Conservation (phyloP, 2,888 invertebrate genomes). For the Crocallis elinguaria region DNA sequence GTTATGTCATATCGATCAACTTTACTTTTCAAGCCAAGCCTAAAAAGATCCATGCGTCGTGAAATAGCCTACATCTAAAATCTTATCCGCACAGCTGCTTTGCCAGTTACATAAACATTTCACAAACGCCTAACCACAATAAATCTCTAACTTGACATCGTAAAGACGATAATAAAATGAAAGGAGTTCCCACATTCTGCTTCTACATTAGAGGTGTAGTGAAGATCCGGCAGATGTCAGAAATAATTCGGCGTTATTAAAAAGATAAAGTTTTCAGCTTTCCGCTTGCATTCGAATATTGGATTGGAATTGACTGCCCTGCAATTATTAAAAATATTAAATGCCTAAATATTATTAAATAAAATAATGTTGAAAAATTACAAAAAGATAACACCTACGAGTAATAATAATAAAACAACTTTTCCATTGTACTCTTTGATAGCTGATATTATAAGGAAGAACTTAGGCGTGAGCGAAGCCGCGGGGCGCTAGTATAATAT, state of each 20-base stretch:
- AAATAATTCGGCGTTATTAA: not conserved
- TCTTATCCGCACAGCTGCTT: conserved; percentile 18
- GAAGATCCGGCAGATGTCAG: not conserved
- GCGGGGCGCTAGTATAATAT: too few relatives aligned
- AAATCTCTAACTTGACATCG: conserved; percentile 41
- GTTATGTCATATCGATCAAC: conserved; percentile 6
- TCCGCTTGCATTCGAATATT: too few relatives aligned
- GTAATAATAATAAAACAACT: too few relatives aligned
- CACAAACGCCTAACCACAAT: conserved; percentile 36
- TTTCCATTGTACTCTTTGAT: too few relatives aligned
- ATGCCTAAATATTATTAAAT: too few relatives aligned
- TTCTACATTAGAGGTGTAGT: not conserved
- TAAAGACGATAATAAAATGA: conserved; percentile 39
- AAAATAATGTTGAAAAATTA: too few relatives aligned
- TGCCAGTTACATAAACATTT: conserved; percentile 32
- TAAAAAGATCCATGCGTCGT: conserved; percentile 4
- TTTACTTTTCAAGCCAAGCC: not conserved
- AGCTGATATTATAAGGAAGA: too few relatives aligned
- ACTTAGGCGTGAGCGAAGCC: too few relatives aligned
- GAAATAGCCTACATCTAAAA: conserved; percentile 10
- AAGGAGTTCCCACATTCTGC: conserved; percentile 19
- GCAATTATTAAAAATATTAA: too few relatives aligned
- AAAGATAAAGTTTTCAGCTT: too few relatives aligned
- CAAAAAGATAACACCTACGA: too few relatives aligned
- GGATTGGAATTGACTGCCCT: too few relatives aligned